Percentiles rank a stretch among this genome's conserved stretches.
Evolutionary conservation across 2,113 vertebrate species (phyloP).

Genomic region (Ariopsis seemanni): DNA sequence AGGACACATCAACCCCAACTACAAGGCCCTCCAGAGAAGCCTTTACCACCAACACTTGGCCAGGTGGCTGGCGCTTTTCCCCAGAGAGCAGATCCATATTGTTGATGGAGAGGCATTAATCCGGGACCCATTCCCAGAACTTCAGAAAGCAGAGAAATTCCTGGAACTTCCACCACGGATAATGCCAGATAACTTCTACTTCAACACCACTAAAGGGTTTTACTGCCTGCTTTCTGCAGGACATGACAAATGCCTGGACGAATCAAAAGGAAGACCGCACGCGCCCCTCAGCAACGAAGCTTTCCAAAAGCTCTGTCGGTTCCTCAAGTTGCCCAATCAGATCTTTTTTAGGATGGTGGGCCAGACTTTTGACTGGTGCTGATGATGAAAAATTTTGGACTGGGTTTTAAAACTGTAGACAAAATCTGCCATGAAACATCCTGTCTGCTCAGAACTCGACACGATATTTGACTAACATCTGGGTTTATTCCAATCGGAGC

Average conservation of each 20-base stretch:
- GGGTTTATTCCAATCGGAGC: not conserved
- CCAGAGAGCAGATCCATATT: conserved; percentile 74
- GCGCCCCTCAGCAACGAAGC: conserved; percentile 68
- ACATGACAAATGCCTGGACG: conserved; percentile 77
- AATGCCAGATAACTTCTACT: conserved; percentile 76
- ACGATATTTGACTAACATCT: not conserved
- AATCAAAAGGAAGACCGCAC: conserved; percentile 78
- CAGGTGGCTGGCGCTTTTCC: conserved; percentile 76
- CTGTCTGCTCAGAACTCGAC: conserved; percentile 23
- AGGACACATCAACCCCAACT: conserved; percentile 67
- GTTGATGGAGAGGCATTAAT: conserved; percentile 79
- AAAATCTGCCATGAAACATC: not conserved
- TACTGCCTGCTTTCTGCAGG: conserved; percentile 76
- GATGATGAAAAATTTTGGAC: conserved; percentile 60
- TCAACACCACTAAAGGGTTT: conserved; percentile 81
- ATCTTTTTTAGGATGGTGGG: conserved; percentile 79
- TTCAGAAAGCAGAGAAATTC: conserved; percentile 75
- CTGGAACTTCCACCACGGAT: conserved; percentile 72
- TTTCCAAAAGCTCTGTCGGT: conserved; percentile 73
- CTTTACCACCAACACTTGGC: conserved; percentile 75
- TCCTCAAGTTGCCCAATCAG: conserved; percentile 73
- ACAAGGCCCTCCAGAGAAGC: conserved; percentile 80
- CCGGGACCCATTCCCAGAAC: conserved; percentile 74
- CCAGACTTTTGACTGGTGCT: conserved; percentile 78
- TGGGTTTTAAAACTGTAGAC: conserved; percentile 8